Base-by-base conservation (phyloP, 2,113 vertebrate genomes). In the Sterrhoptilus dennistouni region DNA sequence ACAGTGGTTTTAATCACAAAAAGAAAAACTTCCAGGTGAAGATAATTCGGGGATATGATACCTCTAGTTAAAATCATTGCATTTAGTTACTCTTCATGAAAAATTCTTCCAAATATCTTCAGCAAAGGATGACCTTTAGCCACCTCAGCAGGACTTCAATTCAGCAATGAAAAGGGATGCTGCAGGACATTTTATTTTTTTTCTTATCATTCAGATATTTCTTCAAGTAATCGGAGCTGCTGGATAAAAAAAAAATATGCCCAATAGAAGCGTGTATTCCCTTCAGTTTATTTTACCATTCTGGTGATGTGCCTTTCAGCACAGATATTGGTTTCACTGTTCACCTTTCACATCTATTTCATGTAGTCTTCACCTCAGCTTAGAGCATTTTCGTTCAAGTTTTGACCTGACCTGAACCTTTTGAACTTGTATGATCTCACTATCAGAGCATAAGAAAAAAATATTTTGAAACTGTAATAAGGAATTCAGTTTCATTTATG, bases 331-430 rank as follows among this genome's bases (percentile, higher is more conserved):
- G 40, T 77, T 80, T 90, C 28, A 36, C 70, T 74, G 83, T 40
- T 95, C 45, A 69, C 44, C 36, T 90, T 92, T 79, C 50, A 91
- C 68, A 87, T 80, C 12, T 61, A 77, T 89, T 95, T 81, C 54
- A 36, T 78, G 42, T 50, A 81, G 40, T 81, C 59, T 90, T 91
- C 80, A 74, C n/a, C n/a, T 70, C 50, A 80, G 59, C 31, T 95
- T 86, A 50, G 24, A 90, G 28, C 50, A 77, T 89, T 96, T 89
- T 92, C 31, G 44, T 87, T 89, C 36, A 79, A 94, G 31, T 12
- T 9, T 64, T 75, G 66, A 78, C 82, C 53, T 91, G 42, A 66
- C 20, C 52, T 82, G 24, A 82, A 21, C 21, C 10, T 40, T 70
- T 71, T 72, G 70, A 87, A 72, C 72, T 66, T 84, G 8, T 45